These are phyloP conservation scores for Xerus rutilus DNA, from an alignment of 2,797 vertebrate species.

Conservation along the genomic window DNA sequence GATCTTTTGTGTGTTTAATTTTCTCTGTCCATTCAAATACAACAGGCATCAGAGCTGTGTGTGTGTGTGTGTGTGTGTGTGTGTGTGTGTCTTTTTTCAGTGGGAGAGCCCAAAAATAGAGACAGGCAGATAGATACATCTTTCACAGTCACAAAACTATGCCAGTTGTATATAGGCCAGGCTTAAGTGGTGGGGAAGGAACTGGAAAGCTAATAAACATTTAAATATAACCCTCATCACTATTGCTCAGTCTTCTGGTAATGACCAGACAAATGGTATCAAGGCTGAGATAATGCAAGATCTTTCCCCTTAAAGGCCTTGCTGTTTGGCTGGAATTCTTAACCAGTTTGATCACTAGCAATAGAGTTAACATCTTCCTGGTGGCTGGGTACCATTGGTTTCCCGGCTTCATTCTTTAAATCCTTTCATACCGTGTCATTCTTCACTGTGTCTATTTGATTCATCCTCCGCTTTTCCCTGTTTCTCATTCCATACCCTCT, in stretches of 20 bases:
- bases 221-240: constrained; percentile 61
- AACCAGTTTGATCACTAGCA: constrained; percentile 64
- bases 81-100: background rate
- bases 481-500: constrained; percentile 60
- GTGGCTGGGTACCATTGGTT: constrained; percentile 42
- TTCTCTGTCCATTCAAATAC: constrained; percentile 27
- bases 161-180: constrained; percentile 12
- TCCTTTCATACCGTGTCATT: constrained; percentile 67
- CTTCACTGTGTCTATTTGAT: constrained; percentile 36
- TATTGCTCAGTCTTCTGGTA: constrained; percentile 49
- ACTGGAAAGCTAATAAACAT: constrained; percentile 61
- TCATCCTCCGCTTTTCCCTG: constrained; percentile 7
- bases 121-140: background rate
- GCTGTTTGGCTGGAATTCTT: constrained; percentile 71
- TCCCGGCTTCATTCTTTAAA: constrained; percentile 75
- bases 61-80: background rate
- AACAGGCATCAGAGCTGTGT: background rate
- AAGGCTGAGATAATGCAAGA: constrained; percentile 47
- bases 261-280: constrained; percentile 66
- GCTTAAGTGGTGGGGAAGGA: background rate
- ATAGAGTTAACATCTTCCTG: constrained; percentile 53
- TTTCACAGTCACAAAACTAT: constrained; percentile 59
- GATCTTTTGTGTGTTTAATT: background rate
- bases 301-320: constrained; percentile 43
- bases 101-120: constrained; percentile 11